Base-by-base conservation (phyloP, 1,140 invertebrate species). In the Eumeta japonica region DNA sequence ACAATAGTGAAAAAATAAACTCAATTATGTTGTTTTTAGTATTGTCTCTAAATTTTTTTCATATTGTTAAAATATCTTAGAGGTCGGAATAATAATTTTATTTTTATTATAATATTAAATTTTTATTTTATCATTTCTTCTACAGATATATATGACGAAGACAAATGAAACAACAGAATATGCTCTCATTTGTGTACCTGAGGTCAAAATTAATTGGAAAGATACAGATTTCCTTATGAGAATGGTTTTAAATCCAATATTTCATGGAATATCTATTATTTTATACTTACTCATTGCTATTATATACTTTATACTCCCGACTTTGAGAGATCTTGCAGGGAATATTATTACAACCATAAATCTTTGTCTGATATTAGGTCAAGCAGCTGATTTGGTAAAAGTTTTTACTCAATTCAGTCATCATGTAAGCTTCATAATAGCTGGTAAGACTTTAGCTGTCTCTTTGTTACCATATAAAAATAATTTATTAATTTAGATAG, bases 271-370 rank as follows among this genome's bases (percentile, higher is more conserved):
- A 18, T 77, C 85, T 2, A 83, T 90, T 38, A 71, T 82, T 3
- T 82, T 86, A 36, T 83, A 87, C 43, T 55, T 90, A n/a, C 55
- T 84, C 1, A 82, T 89, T 9, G 84, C 87, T 3, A 80, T 90
- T n/a, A 80, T 90, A 36, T 90, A 90, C 55, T 90, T 90, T 62
- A 83, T 90, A 11, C 66, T 92, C 42, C 88, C 88, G n/a, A 89
- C 89, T 24, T 72, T 92, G 30, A 71, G 88, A 50, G 88, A 92
- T 75, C 68, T 91, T 14, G 82, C 87, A 14, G 89, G 89, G 10
- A 91, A 90, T 59, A 90, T 91, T 47, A 81, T 90, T 18, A 89
- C 87, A 0, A 90, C 87, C 19, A 84, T 90, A 47, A 81, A 81
- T 28, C 55, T 90, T 12, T 90, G 88, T 50, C 71, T 91, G 24